phyloP scores from a whole-genome alignment of 92 coral and sea anemone genomes.

The Epizoanthus illoricatus region DNA sequence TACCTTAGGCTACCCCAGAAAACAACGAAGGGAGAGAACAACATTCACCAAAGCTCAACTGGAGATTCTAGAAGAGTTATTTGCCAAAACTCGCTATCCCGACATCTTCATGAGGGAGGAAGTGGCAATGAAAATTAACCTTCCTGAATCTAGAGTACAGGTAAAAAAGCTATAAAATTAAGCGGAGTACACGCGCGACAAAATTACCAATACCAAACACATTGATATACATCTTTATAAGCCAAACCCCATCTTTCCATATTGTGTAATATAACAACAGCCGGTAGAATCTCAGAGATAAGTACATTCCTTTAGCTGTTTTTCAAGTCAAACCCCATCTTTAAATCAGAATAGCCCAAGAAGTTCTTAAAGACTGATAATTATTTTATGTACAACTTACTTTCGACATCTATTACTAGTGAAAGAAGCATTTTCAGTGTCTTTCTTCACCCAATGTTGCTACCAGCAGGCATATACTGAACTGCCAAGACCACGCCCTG shows the following conservation, averaged over 20 bases:
- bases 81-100: conserved; percentile 94
- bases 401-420: not conserved
- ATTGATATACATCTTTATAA: too few relatives aligned
- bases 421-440: conserved; percentile 19
- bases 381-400: too few relatives aligned
- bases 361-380: too few relatives aligned
- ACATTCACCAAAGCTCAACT: conserved; percentile 95
- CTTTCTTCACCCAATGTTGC: not conserved
- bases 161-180: conserved; percentile 76
- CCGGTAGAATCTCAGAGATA: too few relatives aligned
- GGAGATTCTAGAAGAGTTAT: conserved; percentile 87
- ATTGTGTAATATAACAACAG: too few relatives aligned
- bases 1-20: conserved; percentile 75
- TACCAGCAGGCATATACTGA: not conserved
- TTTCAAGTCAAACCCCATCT: too few relatives aligned
- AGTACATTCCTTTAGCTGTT: too few relatives aligned
- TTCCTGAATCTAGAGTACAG: conserved; percentile 99
- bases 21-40: conserved; percentile 92
- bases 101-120: conserved; percentile 98
- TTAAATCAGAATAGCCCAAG: too few relatives aligned
- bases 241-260: too few relatives aligned
- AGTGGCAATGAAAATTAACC: conserved; percentile 87
- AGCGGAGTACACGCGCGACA: too few relatives aligned
- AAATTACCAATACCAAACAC: too few relatives aligned
- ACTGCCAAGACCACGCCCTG: not conserved